Percentiles rank a stretch among this genome's conserved stretches.
These are phyloP conservation scores for Lapara coniferarum DNA, from an alignment of 2,888 invertebrate genomes.

Conservation along the genomic window DNA sequence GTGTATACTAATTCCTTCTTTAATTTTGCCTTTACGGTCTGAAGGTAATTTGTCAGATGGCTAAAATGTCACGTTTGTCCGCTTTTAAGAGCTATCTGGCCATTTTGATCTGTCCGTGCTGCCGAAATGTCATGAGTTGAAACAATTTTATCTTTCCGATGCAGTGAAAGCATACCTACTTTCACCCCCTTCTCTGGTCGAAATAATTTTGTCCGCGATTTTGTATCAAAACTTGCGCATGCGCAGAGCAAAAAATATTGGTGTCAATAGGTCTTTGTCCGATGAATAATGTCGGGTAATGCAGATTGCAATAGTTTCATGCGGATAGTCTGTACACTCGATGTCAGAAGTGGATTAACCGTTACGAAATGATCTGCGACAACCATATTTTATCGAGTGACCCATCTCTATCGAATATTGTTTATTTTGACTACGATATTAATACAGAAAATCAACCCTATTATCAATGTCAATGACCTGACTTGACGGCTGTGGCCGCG, in stretches of 20 bases:
- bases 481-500: not conserved
- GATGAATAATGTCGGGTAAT: constrained; percentile 56
- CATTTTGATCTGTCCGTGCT: constrained; percentile 20
- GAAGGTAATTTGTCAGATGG: not conserved
- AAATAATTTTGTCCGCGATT: constrained; percentile 67
- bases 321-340: constrained; percentile 38
- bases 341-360: constrained; percentile 43
- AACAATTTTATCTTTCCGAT: constrained; percentile 52
- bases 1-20: constrained; percentile 1
- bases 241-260: constrained; percentile 65
- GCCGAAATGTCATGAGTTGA: constrained; percentile 38
- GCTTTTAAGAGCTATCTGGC: constrained; percentile 1
- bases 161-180: constrained; percentile 74
- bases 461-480: constrained; percentile 13
- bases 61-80: constrained; percentile 10
- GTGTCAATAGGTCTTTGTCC: constrained; percentile 69
- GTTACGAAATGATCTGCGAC: constrained; percentile 38
- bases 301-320: constrained; percentile 45
- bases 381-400: constrained; percentile 30
- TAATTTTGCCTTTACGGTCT: not conserved
- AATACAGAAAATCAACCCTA: not conserved
- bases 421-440: constrained; percentile 9
- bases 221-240: constrained; percentile 68
- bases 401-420: constrained; percentile 25
- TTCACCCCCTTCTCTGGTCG: constrained; percentile 57